Conservation (phyloP, 2,888 invertebrate species). For the Therioaphis trifolii region DNA sequence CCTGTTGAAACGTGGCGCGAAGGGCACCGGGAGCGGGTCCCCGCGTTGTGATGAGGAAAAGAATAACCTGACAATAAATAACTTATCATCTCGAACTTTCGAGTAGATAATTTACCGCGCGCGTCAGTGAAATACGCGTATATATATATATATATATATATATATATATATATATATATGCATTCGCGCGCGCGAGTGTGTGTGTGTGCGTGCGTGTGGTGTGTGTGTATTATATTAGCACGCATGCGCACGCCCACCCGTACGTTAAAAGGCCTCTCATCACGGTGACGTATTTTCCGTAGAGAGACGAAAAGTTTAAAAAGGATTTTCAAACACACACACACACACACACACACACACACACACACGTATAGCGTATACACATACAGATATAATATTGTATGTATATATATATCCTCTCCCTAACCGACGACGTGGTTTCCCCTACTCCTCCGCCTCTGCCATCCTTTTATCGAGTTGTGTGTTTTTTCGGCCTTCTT, state of each 20-base stretch:
- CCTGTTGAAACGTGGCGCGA: slow-evolving; percentile 9
- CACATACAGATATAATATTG: too few species aligned
- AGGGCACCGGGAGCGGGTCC: not conserved
- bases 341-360: too few species aligned
- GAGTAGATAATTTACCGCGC: slow-evolving; percentile 29
- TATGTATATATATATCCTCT: not conserved
- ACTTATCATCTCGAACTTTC: slow-evolving; percentile 41
- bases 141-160: not conserved
- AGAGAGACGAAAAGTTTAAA: slow-evolving; percentile 47
- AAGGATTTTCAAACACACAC: slow-evolving; percentile 35
- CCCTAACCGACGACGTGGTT: not conserved
- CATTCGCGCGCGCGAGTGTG: too few species aligned
- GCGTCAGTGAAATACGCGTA: not conserved
- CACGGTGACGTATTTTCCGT: slow-evolving; percentile 9
- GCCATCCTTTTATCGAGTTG: slow-evolving; percentile 5
- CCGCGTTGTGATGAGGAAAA: too few species aligned
- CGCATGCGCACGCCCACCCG: too few species aligned
- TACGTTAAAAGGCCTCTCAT: not conserved
- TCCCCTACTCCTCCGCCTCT: not conserved
- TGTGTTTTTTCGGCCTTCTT: slow-evolving; percentile 14
- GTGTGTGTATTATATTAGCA: too few species aligned
- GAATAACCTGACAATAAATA: slow-evolving; percentile 20
- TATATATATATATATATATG: too few species aligned
- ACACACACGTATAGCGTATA: not conserved
- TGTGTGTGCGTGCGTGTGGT: not conserved